A percentile compares a stretch with the other conserved stretches of the same genome.
Conservation (phyloP, 2,888 invertebrate species). For the Drosophila sordidapex region DNA sequence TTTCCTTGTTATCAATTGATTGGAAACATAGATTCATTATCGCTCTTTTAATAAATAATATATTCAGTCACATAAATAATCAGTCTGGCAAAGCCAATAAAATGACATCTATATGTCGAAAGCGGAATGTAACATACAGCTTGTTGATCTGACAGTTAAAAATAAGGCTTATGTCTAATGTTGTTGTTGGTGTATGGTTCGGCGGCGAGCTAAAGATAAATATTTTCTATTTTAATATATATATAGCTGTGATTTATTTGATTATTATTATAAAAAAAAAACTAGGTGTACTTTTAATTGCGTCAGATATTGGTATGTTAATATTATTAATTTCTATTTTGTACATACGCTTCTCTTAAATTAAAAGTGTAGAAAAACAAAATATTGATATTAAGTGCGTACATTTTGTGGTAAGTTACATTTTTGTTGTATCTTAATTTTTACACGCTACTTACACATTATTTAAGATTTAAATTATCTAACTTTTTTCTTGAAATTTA, state of each 20-base stretch:
- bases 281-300: constrained; percentile 28
- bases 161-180: neutral
- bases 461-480: constrained; percentile 50
- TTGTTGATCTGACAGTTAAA: neutral
- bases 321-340: constrained; percentile 33
- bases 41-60: constrained; percentile 1
- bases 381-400: constrained; percentile 15
- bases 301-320: constrained; percentile 28
- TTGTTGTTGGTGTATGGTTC: neutral
- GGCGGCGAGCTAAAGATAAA: constrained; percentile 10
- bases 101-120: neutral
- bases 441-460: constrained; percentile 40
- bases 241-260: constrained; percentile 17
- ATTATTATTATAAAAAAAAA: constrained; percentile 27
- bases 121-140: constrained; percentile 5
- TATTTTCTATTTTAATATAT: constrained; percentile 3
- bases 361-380: constrained; percentile 21
- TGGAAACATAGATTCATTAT: neutral
- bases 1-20: neutral
- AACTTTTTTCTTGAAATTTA: constrained; percentile 46
- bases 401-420: constrained; percentile 18
- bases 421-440: constrained; percentile 21
- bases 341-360: constrained; percentile 34
- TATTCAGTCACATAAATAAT: constrained; percentile 7
- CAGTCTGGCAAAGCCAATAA: constrained; percentile 3